A percentile compares a stretch with the other conserved stretches of the same genome.
Evolutionary conservation across 2,888 invertebrate species (phyloP).

Genomic region (Emmelina monodactyla): DNA sequence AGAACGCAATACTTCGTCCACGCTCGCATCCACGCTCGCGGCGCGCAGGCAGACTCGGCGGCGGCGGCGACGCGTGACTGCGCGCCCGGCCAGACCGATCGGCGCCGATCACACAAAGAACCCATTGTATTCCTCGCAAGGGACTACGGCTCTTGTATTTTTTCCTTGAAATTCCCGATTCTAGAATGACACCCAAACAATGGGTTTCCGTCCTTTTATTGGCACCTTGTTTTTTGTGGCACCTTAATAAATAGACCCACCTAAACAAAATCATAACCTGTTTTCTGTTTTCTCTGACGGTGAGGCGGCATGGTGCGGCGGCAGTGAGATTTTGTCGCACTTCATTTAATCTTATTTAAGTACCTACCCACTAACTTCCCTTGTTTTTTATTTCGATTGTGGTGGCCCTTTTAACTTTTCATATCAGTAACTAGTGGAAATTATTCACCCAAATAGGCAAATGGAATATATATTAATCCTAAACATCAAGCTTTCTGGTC

Average conservation of each 20-base stretch:
- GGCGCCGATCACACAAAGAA: constrained; percentile 45
- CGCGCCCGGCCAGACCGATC: constrained; percentile 45
- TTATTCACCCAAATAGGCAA: too few relatives aligned
- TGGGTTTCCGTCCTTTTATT: constrained; percentile 66
- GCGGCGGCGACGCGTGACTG: constrained; percentile 62
- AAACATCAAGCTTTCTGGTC: too few relatives aligned
- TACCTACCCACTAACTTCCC: too few relatives aligned
- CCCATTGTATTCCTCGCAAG: too few relatives aligned
- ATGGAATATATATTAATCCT: too few relatives aligned
- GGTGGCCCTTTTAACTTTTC: too few relatives aligned
- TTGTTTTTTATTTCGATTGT: too few relatives aligned
- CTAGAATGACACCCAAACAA: constrained; percentile 60
- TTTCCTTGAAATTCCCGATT: constrained; percentile 54
- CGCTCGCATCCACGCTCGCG: constrained; percentile 36
- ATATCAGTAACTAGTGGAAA: too few relatives aligned
- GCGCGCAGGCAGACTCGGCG: constrained; percentile 26
- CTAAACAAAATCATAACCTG: constrained; percentile 57
- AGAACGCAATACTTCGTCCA: too few relatives aligned
- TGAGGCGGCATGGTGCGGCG: too few relatives aligned
- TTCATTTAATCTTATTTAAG: constrained; percentile 1
- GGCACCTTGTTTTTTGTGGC: constrained; percentile 62
- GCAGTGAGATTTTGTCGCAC: not conserved
- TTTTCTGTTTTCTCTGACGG: constrained; percentile 31
- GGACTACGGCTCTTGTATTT: constrained; percentile 37
- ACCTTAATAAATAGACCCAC: constrained; percentile 45